A percentile compares a stretch with the other conserved stretches of the same genome.
Conservation (phyloP, 2,113 vertebrate genomes). For the Choloepus hoffmanni region DNA sequence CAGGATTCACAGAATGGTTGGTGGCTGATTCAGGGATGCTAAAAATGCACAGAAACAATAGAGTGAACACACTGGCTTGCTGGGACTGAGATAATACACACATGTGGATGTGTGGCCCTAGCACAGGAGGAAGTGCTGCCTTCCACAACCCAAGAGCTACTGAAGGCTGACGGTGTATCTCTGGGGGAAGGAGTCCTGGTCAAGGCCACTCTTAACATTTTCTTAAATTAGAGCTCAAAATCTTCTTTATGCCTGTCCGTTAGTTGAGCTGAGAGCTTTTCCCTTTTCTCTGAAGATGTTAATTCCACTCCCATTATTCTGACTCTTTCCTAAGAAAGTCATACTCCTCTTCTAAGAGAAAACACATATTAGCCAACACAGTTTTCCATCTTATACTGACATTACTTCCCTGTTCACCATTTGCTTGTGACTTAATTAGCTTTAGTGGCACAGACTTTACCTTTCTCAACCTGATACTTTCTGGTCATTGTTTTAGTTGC, state of each 20-base stretch:
- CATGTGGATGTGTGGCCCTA: neutral
- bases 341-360: neutral
- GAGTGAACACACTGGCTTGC: neutral
- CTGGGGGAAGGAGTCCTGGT: neutral
- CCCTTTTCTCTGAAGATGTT: neutral
- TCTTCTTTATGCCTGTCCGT: neutral
- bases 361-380: neutral
- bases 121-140: neutral
- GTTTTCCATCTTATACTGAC: neutral
- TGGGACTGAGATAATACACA: neutral
- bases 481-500: too few relatives aligned
- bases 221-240: neutral
- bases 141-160: neutral
- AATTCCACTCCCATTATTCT: constrained; percentile 1
- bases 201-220: neutral
- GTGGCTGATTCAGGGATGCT: neutral
- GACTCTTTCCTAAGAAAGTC: neutral
- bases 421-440: neutral
- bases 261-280: neutral
- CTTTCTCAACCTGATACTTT: neutral
- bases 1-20: neutral
- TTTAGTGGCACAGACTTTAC: neutral
- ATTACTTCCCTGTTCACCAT: neutral
- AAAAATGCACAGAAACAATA: neutral
- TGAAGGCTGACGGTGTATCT: neutral